Base-by-base conservation (phyloP, 2,888 invertebrate species). In the Diachrysia chrysitis region DNA sequence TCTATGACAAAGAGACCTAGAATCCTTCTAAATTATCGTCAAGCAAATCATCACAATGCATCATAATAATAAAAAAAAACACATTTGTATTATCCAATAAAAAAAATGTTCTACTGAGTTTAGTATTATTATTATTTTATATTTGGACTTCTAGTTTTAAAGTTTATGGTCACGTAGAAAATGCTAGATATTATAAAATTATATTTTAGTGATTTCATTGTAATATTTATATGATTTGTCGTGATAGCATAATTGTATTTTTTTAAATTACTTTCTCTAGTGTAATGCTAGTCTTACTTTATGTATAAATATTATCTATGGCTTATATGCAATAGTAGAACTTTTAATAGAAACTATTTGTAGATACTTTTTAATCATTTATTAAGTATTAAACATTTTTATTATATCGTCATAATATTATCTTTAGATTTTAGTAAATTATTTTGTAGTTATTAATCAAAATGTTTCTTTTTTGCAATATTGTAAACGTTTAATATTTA, bases 231-330 rank as follows among this genome's bases (percentile, higher is more conserved):
- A 48, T 57, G 51, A 58, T 56, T 57, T 69, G 66, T 53, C 51
- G 58, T 78, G 73, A 64, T 66, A 76, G 76, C 67, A 67, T 76
- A 71, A 78, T 78, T 70, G 63, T 67, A 78, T 70, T 67, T 70
- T 67, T 73, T 62, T 42, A 53, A 63, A 63, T 17, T 58, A 25
- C 63, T 62, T 58, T 51, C 59, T 69, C 69, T 81, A 81, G 76
- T 83, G 68, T 71, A 76, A 75, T 56, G 57, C 83, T 83, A 82
- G 83, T 83, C 83, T 78, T 68, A 75, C 56, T 66, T 72, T 69
- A 73, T 69, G 19, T 65, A 66, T 71, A 58, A 72, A 59, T 53
- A 58, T 64, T 54, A 37, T 60, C 66, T 21, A 21, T n/a, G n/a
- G n/a, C n/a, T n/a, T n/a, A n/a, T n/a, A n/a, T 57, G 66, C 70